Evolutionary conservation across 2,797 vertebrate genomes (phyloP), one percentile per base, ranked within the genome.

Genomic region (Hoplostethus atlanticus): DNA sequence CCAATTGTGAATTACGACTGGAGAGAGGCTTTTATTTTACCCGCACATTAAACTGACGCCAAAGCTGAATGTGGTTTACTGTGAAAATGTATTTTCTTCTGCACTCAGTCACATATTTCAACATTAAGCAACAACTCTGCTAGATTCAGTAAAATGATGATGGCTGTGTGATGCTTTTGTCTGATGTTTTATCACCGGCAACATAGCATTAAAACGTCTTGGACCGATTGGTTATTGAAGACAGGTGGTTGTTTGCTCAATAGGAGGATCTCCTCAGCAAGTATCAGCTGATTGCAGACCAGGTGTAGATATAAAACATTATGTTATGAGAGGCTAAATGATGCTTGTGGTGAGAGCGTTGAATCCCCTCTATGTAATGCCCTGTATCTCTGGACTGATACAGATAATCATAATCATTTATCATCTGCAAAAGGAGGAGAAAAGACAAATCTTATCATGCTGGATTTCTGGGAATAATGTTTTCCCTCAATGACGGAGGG

Each of bases 371-470:
- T 69, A 84, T 85, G 78, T 80, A 81, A 77, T 81, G 30, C 66
- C 77, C 84, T 65, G 84, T 79, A 81, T 80, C 72, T 70, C 57
- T 71, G 46, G 75, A 80, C 46, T 57, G 72, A 84, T 74, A 64
- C 69, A 83, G 10, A 62, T 53, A 17, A 65, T 84, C 68, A 76
- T 79, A 75, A 68, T 51, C 66, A 75, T 86, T 8, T 6, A 6
- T 79, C 28, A 79, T 85, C 83, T 40, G 76, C 34, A 76, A 81
- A 81, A 73, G 56, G 47, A 21, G 16, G n/a, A 64, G 64, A 65
- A 68, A 76, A 40, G 40, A 61, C 56, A 47, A 42, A 64, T 71
- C 12, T 38, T 25, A 56, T 75, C 83, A 80, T 50, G 51, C 68
- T 58, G 60, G 66, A 57, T 76, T 56, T 70, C 80, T 72, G 66